Conservation (phyloP, 2,113 vertebrate genomes). For the Corythoichthys haematopterus region DNA sequence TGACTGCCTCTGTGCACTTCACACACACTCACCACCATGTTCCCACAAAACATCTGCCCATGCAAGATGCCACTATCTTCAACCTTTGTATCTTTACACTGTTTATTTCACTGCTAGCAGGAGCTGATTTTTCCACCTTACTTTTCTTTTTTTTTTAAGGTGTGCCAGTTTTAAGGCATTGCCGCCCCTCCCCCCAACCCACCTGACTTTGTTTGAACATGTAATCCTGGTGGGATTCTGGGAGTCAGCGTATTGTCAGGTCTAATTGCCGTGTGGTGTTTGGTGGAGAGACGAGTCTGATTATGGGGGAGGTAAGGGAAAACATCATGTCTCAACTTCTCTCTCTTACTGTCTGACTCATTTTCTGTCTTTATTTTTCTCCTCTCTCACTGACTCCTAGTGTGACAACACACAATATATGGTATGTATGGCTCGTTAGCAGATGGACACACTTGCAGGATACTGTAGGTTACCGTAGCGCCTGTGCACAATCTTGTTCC, state of each 20-base stretch:
- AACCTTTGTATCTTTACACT: slow-evolving; percentile 20
- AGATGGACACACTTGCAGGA: slow-evolving; percentile 44
- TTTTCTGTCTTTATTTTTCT: slow-evolving; percentile 28
- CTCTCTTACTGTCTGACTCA: slow-evolving; percentile 51
- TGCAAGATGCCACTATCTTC: slow-evolving; percentile 11
- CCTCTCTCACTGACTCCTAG: slow-evolving; percentile 33
- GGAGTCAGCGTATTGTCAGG: slow-evolving; percentile 84
- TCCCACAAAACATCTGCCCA: slow-evolving; percentile 49
- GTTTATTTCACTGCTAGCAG: slow-evolving; percentile 19
- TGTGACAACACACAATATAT: slow-evolving; percentile 48
- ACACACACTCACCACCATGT: slow-evolving; percentile 35
- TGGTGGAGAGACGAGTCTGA: slow-evolving; percentile 86
- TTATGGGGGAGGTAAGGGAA: slow-evolving; percentile 88
- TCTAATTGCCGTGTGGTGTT: slow-evolving; percentile 91
- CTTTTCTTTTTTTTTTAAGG: slow-evolving; percentile 31
- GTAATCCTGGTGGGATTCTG: slow-evolving; percentile 57
- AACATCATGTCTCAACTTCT: slow-evolving; percentile 77
- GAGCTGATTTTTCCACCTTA: slow-evolving; percentile 38
- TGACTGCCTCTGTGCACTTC: slow-evolving; percentile 15
- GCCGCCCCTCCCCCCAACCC: slow-evolving; percentile 8
- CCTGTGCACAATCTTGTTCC: slow-evolving; percentile 83
- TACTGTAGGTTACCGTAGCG: slow-evolving; percentile 78
- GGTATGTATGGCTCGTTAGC: slow-evolving; percentile 56
- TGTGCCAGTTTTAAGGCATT: slow-evolving; percentile 36
- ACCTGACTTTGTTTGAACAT: slow-evolving; percentile 55